Base-by-base conservation (phyloP, 2,888 invertebrate species). In the Drosophila ustulata region DNA sequence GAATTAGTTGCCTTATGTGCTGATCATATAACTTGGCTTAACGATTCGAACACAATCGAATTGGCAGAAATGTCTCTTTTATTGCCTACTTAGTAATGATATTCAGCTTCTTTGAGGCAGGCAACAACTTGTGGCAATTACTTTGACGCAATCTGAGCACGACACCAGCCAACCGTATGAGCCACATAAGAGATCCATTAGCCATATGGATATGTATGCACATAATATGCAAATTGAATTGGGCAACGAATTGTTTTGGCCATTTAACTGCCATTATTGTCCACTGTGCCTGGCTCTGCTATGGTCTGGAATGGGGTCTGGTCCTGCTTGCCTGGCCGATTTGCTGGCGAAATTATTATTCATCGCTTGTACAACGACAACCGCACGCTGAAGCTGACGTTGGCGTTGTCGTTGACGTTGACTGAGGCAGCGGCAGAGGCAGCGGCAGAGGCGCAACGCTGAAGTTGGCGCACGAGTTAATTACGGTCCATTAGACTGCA, bases 401-500 rank as follows among this genome's bases (percentile, higher is more conserved):
- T 53, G 53, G 37, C 26, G 65, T 46, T 53, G 53, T 37, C 26
- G 47, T 5, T 26, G 46, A 52, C 47, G 68, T 13, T 43, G 34
- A 11, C 34, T 61, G 11, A 9, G 37, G 52, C 59, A 55, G 7
- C 18, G 67, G 34, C 69, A 18, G 34, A 67, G 63, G 52, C 59
- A 58, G 7, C 23, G 67, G 34, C 69, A 18, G 34, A 18, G 18
- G 18, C 18, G 18, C 69, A 63, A 76, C 51, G 85, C 62, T 63
- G 26, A 66, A 62, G 84, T 76, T 75, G 71, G 71, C 89, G 85
- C 55, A 89, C 88, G 69, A 89, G 89, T 87, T 87, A 87, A 87
- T 87, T 87, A 87, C 89, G 89, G 86, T 89, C 86, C 86, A 87
- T 87, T 87, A 87, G 86, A 87, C 80, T 89, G 89, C 86, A 87